Evolutionary conservation across 1,140 invertebrate species (phyloP), one percentile per base, ranked within the genome.

Genomic region (Achatina immaculata): DNA sequence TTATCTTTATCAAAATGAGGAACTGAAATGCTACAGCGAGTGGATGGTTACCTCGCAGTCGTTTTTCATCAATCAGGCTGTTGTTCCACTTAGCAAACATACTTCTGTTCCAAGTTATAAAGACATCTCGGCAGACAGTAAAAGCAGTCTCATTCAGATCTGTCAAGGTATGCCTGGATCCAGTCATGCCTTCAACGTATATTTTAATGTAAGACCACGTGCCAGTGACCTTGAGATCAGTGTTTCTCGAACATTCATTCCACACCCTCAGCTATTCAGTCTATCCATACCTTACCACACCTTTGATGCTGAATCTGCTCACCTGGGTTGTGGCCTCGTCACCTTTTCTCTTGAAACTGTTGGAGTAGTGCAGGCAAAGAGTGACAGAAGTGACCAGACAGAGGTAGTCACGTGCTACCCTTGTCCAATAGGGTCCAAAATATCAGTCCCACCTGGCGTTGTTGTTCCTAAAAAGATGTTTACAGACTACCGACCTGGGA

Each of bases 11-110:
- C 62, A 45, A 19, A 51, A 82, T n/a, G 58, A 72, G 14, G 48
- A 43, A 7, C 68, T 82, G 21, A 34, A 78, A 34, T 34, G 68
- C 48, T 82, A 62, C 68, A 66, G 62, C 4, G 81, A 82, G 48
- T 42, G 68, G 11, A 68, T 82, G 38, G 69, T 82, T 40, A 82
- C 81, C 6, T 31, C 21, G 14, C 21, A 48, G 0, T 40, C 11
- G n/a, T 21, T 82, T 21, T 82, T 72, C 66, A 51, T 82, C 24
- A 82, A 82, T 55, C 75, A 82, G 68, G 16, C 78, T 28, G 16
- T 82, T 28, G 42, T 82, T 38, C 66, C 66, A 11, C 74, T 82
- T n/a, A 75, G 72, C 3, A 31, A 43, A 24, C 51, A 72, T 45
- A 72, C 43, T 3, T 40, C 58, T 6, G 68, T 72, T 28, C 75